phyloP scores from a whole-genome alignment of 2,797 vertebrate species.

The Myoxocephalus aenaeus region DNA sequence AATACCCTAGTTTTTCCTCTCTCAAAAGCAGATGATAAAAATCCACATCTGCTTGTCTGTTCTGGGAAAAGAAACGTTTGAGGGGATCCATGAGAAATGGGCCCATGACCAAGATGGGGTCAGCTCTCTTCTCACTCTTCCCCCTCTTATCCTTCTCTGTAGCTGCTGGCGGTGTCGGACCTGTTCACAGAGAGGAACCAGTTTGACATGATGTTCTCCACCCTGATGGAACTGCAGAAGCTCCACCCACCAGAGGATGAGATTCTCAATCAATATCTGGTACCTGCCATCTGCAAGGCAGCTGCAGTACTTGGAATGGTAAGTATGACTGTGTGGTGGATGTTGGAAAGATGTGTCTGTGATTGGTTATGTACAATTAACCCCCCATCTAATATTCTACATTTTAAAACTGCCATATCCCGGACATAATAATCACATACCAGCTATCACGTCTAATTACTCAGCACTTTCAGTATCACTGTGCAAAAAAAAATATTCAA shows the following conservation, averaged over 20 bases:
- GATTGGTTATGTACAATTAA: accelerated
- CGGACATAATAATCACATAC: background rate
- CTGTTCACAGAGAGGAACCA: conserved; percentile 98
- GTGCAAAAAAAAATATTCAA: background rate
- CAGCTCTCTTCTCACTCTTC: background rate
- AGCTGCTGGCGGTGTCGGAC: conserved; percentile 98
- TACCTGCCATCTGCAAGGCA: conserved; percentile 97
- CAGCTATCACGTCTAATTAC: background rate
- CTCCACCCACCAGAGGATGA: conserved; percentile 96
- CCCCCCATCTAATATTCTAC: background rate
- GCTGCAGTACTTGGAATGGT: conserved; percentile 99
- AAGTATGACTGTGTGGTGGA: conserved; percentile 58
- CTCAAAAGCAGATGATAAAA: background rate
- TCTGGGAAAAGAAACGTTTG: background rate
- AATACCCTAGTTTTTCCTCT: background rate
- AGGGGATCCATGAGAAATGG: background rate
- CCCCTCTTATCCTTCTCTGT: background rate
- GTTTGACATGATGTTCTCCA: conserved; percentile 98
- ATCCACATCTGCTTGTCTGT: background rate
- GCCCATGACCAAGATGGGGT: background rate
- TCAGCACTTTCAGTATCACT: background rate
- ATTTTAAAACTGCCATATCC: background rate
- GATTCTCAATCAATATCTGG: conserved; percentile 96
- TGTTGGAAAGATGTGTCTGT: background rate
- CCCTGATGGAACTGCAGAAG: conserved; percentile 92